These are phyloP conservation scores for Coenonympha glycerion DNA, from an alignment of 2,888 invertebrate genomes.

Conservation along the genomic window DNA sequence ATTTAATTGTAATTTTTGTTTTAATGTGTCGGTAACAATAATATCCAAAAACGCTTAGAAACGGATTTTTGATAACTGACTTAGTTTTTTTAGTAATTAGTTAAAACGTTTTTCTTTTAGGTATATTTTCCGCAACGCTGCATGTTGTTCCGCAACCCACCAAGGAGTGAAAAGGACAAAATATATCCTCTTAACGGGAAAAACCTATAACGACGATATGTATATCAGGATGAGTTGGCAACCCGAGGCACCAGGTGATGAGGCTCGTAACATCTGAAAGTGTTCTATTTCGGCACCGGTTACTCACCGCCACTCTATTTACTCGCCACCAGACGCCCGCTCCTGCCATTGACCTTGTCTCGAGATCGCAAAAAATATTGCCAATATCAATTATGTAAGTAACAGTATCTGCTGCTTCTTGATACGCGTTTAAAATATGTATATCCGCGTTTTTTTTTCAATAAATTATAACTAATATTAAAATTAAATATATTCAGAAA, in stretches of 20 bases:
- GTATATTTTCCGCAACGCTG: too few species aligned
- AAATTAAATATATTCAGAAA: too few species aligned
- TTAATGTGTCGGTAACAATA: too few species aligned
- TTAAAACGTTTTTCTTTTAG: too few species aligned
- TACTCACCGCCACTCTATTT: constrained; percentile 66
- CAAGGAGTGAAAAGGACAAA: too few species aligned
- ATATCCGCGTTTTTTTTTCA: background rate
- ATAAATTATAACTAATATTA: too few species aligned
- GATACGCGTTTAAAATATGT: background rate
- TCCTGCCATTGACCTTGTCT: constrained; percentile 71
- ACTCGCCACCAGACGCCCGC: constrained; percentile 59
- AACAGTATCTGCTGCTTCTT: constrained; percentile 14
- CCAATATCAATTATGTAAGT: constrained; percentile 36
- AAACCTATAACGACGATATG: background rate
- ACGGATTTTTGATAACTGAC: too few species aligned
- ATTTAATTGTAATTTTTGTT: too few species aligned
- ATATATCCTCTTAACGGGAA: too few species aligned
- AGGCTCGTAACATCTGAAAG: constrained; percentile 28
- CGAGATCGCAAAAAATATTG: constrained; percentile 42
- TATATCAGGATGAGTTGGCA: background rate
- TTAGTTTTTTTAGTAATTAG: too few species aligned
- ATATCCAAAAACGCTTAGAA: too few species aligned
- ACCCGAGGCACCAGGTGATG: constrained; percentile 43
- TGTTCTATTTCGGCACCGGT: constrained; percentile 26
- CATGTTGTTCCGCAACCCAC: too few species aligned